These are phyloP conservation scores for Molorchus minor DNA, from an alignment of 2,888 invertebrate species.

Conservation along the genomic window DNA sequence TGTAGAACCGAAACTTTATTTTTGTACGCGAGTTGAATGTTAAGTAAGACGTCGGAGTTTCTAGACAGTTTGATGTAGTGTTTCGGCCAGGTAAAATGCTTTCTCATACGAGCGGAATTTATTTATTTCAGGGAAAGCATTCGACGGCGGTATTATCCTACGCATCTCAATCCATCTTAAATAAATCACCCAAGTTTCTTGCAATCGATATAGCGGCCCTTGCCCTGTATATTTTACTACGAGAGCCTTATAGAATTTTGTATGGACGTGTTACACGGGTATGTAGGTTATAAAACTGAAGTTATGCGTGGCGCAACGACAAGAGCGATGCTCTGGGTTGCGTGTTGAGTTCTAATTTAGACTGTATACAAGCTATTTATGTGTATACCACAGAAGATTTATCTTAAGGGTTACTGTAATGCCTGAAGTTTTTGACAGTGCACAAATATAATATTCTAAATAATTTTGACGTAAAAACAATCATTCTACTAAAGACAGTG, in stretches of 20 bases:
- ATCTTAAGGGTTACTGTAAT: no score
- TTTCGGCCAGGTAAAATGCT: constrained; percentile 49
- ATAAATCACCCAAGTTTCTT: constrained; percentile 31
- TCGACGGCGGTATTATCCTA: constrained; percentile 45
- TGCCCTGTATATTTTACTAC: constrained; percentile 14
- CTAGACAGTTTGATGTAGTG: constrained; percentile 56
- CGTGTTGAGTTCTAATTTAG: no score
- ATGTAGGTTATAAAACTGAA: neutral
- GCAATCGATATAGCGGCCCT: constrained; percentile 24
- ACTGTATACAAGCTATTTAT: no score
- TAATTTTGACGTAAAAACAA: no score
- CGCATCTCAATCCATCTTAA: constrained; percentile 35
- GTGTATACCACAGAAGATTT: no score
- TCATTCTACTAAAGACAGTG: no score
- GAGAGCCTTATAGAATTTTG: constrained; percentile 3
- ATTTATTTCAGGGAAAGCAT: constrained; percentile 49
- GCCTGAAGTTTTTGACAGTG: no score
- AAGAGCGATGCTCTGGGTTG: no score
- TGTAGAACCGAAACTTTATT: constrained; percentile 44
- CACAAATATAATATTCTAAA: no score
- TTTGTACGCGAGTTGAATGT: constrained; percentile 46
- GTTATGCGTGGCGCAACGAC: no score
- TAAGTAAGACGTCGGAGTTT: constrained; percentile 53
- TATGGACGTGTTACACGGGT: neutral
- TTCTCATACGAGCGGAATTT: constrained; percentile 46